Base-by-base conservation (phyloP, 2,113 vertebrate species). In the zebrafish (Danio rerio) region DNA sequence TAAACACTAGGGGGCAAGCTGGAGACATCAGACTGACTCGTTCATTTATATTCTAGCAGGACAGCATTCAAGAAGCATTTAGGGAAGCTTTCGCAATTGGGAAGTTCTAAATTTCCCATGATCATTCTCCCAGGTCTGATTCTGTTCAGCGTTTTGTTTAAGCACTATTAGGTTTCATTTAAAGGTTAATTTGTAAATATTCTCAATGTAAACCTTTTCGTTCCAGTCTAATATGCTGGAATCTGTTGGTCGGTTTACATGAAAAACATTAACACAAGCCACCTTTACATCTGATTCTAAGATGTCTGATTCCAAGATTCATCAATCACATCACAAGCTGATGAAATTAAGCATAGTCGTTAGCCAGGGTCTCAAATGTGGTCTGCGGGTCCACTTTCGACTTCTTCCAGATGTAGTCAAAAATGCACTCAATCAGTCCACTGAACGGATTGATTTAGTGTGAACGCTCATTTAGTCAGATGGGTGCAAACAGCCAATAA, bases 1-100 rank as follows among this genome's bases (percentile, higher is more conserved):
- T 85, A 55, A 65, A 49, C 83, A 85, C 81, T 75, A 81, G 83
- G 70, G 80, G 87, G 83, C 69, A 71, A 81, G 56, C 83, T 81
- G 77, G 45, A 80, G 65, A 81, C 87, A 72, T 52, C n/a, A 8
- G 15, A 73, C 56, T 11, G 13, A 3, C 58, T n/a, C 40, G 42
- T 7, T 58, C 56, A 53, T 16, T 10, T 8, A 43, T 10, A 20
- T 61, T 13, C 7, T 49, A 10, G 45, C 58, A 76, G 0, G 5
- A 59, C 0, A 50, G 4, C 4, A 15, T 59, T 75, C 16, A 74
- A 43, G 40, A 15, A 58, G 9, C 12, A 59, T 58, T 73, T 31
- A 18, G n/a, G 9, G 31, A n/a, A 74, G 16, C 71, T 74, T n/a
- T 18, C 6, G 16, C 72, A 58, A 6, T 74, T 74, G 16, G 72